phyloP scores from a whole-genome alignment of 2,113 vertebrate genomes.

The Nesoenas mayeri region DNA sequence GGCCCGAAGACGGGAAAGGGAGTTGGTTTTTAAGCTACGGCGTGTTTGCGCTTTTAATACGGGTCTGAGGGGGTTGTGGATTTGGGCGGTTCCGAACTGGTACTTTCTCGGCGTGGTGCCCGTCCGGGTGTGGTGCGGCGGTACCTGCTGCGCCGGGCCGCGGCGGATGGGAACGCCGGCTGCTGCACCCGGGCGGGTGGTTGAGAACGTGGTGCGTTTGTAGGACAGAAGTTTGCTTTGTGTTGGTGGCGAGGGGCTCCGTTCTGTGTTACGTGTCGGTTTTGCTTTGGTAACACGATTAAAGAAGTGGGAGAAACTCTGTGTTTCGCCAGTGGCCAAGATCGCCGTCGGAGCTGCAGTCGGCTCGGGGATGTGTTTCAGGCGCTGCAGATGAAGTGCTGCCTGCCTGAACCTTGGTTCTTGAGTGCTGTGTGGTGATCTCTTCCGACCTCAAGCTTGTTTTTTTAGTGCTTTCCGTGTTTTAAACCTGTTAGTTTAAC shows the following conservation, averaged over 20 bases:
- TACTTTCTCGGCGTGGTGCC: accelerated
- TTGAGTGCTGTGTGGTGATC: not conserved
- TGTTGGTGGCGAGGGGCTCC: not conserved
- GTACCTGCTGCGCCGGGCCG: too few relatives aligned
- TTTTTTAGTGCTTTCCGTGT: not conserved
- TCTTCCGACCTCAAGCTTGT: not conserved
- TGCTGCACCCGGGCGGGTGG: accelerated
- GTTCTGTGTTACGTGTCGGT: accelerated
- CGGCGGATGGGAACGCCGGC: not conserved
- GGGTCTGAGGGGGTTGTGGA: not conserved
- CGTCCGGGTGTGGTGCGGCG: accelerated
- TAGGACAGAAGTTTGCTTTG: not conserved
- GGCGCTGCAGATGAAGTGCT: not conserved
- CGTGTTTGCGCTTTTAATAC: not conserved
- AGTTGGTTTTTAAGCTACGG: not conserved
- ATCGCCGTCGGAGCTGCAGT: not conserved
- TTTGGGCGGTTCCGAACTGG: accelerated
- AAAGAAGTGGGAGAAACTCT: not conserved
- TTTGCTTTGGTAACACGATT: not conserved
- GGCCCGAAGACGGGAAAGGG: not conserved
- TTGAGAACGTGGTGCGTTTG: not conserved
- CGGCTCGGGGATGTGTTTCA: not conserved
- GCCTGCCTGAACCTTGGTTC: not conserved
- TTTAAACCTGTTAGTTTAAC: not conserved
- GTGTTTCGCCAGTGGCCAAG: not conserved